Evolutionary conservation across 2,113 vertebrate genomes (phyloP), one percentile per base, ranked within the genome.

Genomic region (Ciconia boyciana): DNA sequence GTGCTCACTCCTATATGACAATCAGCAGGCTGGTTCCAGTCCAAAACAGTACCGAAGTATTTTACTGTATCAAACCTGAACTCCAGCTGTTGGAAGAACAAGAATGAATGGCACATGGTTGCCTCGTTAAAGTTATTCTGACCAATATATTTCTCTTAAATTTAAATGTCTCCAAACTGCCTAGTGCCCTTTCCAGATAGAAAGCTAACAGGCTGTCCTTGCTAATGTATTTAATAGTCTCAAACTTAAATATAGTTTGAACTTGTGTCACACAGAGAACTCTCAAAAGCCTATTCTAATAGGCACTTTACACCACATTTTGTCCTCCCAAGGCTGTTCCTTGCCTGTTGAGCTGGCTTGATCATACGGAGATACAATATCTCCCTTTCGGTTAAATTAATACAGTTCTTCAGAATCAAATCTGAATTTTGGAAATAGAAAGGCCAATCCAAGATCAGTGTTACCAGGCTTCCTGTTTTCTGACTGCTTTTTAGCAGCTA

Each of bases 1-100:
- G 11, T 57, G 8, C 9, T 72, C 1, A 3, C 8, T 83, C 9
- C 2, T 64, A 1, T 34, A 6, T n/a, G 48, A 41, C 6, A 7
- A 16, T 93, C 26, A 29, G 43, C 19, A 51, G 18, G 9, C 52
- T 88, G 15, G 11, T 55, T 90, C 8, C 39, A 71, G 26, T 44
- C 13, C 29, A 55, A 21, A 62, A 24, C 10, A 31, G 11, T 51
- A 18, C 16, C 46, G 48, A 60, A 71, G 11, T 65, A 39, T 81
- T 81, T 82, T 49, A 39, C 9, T 49, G 16, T 21, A 32, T 78
- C 20, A 87, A 76, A 43, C 34, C 19, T 36, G 44, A 72, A 70
- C 34, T 75, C 28, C 25, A 68, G 2, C 24, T 71, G 1, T 26
- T 79, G 22, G 16, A 72, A 88, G 12, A 57, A 34, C 16, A 49